Evolutionary conservation across 2,797 vertebrate species (phyloP).

Genomic region (Fratercula arctica): DNA sequence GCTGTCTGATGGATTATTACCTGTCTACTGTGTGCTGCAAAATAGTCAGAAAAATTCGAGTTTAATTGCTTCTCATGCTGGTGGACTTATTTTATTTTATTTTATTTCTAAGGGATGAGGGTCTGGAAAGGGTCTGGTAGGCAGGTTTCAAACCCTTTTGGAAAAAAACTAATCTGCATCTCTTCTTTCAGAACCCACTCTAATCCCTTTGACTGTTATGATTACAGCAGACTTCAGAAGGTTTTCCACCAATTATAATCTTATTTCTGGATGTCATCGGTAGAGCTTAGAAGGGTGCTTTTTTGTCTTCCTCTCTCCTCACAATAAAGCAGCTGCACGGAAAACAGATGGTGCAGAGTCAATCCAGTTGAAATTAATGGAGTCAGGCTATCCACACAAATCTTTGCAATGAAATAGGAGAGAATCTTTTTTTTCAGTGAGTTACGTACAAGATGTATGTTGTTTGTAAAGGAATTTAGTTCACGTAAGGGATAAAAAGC

Average conservation of each 20-base stretch:
- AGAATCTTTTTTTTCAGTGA: conserved; percentile 1
- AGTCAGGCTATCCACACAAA: conserved; percentile 77
- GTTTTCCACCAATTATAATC: conserved; percentile 64
- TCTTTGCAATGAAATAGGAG: conserved; percentile 72
- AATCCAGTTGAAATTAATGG: conserved; percentile 80
- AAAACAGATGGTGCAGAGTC: conserved; percentile 78
- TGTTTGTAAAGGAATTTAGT: conserved; percentile 77
- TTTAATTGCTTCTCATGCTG: not conserved
- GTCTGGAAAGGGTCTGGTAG: not conserved
- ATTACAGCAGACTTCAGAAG: conserved; percentile 63
- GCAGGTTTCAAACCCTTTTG: not conserved
- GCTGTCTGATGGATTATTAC: not conserved
- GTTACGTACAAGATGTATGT: conserved; percentile 74
- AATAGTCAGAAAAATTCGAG: not conserved
- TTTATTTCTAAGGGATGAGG: not conserved
- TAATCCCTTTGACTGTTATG: conserved; percentile 51
- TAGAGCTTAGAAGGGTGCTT: conserved; percentile 36
- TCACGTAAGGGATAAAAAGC: conserved; percentile 69
- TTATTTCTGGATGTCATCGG: conserved; percentile 63
- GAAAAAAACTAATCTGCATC: conserved; percentile 1
- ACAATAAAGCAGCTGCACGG: conserved; percentile 54
- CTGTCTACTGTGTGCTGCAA: not conserved
- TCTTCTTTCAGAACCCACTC: conserved; percentile 10
- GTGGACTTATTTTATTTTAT: not conserved
- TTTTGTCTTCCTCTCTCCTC: conserved; percentile 16